phyloP scores from a whole-genome alignment of 92 coral and sea anemone species.

The Siderastrea siderea region DNA sequence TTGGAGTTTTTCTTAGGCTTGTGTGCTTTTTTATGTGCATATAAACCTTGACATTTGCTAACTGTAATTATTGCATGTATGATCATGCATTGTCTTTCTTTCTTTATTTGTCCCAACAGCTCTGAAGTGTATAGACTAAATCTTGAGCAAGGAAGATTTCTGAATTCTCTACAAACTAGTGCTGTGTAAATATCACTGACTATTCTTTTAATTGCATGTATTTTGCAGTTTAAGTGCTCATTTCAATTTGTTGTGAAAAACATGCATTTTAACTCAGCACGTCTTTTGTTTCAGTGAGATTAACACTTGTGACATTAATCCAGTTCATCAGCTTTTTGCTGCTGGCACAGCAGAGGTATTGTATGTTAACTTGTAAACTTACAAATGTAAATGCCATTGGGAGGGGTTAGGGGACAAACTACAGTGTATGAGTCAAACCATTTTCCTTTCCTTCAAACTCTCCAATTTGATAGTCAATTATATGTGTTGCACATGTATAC shows the following conservation, averaged over 20 bases:
- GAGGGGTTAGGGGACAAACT: too few species aligned
- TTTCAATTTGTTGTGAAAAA: background rate
- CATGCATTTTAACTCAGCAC: background rate
- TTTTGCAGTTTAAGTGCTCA: background rate
- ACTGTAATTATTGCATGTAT: background rate
- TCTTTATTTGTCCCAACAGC: conserved; percentile 41
- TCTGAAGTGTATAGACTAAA: conserved; percentile 94
- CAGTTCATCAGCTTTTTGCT: conserved; percentile 94
- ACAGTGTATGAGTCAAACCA: too few species aligned
- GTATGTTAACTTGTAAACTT: too few species aligned
- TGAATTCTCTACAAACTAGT: conserved; percentile 90
- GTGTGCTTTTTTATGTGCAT: too few species aligned
- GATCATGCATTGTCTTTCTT: background rate
- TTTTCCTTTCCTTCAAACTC: too few species aligned
- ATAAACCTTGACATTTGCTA: too few species aligned
- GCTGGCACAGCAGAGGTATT: conserved; percentile 95
- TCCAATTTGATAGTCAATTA: too few species aligned
- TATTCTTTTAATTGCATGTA: background rate
- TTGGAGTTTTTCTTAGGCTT: too few species aligned
- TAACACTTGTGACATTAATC: conserved; percentile 92
- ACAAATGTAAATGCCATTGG: too few species aligned
- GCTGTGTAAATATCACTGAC: conserved; percentile 81
- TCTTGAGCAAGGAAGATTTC: conserved; percentile 96
- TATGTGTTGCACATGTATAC: too few species aligned
- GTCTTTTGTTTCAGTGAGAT: conserved; percentile 71